Conservation (phyloP, 2,113 vertebrate species). For the Pedionomus torquatus region DNA sequence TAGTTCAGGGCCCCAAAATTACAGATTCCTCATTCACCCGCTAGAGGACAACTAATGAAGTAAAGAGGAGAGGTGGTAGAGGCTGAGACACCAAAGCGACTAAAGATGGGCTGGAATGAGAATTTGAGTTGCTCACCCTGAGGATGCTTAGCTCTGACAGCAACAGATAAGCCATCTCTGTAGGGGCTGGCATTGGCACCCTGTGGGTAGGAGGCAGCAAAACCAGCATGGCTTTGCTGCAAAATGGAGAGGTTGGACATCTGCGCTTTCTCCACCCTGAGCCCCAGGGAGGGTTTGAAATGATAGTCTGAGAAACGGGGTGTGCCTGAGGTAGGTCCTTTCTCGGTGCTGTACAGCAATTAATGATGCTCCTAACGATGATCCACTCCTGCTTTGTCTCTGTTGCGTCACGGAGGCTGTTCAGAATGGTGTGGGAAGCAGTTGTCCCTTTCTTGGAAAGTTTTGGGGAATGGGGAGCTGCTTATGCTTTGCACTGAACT, state of each 20-base stretch:
- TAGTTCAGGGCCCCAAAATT: not conserved
- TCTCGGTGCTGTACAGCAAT: not conserved
- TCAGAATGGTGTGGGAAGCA: not conserved
- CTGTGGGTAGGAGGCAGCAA: not conserved
- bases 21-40: not conserved
- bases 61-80: not conserved
- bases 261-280: not conserved
- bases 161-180: not conserved
- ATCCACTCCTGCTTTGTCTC: not conserved
- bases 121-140: not conserved
- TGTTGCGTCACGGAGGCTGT: not conserved
- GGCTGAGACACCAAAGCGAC: not conserved
- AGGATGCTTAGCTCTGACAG: not conserved
- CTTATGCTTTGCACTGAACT: not conserved
- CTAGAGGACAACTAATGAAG: not conserved
- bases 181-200: not conserved
- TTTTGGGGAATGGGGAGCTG: not conserved
- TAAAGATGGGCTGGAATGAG: not conserved
- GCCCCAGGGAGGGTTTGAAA: not conserved
- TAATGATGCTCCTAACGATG: not conserved
- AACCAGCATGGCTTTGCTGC: not conserved
- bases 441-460: not conserved
- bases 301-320: not conserved
- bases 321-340: not conserved
- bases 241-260: not conserved